Evolutionary conservation across 1,140 invertebrate genomes (phyloP).

Genomic region (Aethina tumida): DNA sequence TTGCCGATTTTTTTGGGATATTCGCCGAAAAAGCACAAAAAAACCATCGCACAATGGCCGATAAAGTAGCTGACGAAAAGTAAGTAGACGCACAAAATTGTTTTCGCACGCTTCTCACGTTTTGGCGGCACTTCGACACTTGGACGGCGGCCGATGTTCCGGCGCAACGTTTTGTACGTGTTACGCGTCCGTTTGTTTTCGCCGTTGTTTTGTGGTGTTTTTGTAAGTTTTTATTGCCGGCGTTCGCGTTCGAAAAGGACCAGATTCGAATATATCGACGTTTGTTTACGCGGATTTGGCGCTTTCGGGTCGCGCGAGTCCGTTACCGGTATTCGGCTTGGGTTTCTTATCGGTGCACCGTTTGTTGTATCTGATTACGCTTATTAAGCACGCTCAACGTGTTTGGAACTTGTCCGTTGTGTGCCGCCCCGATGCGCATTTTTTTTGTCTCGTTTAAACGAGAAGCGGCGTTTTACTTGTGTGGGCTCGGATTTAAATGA

Average conservation of each 20-base stretch:
- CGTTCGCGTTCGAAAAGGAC: no score
- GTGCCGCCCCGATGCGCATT: no score
- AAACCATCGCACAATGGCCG: conserved; percentile 26
- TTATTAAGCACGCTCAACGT: no score
- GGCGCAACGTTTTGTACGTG: conserved; percentile 13
- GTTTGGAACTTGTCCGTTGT: no score
- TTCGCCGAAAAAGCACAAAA: conserved; percentile 16
- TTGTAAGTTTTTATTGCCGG: no score
- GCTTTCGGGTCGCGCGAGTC: conserved; percentile 1
- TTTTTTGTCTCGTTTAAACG: no score
- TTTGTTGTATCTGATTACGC: no score
- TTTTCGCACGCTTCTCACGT: conserved; percentile 10
- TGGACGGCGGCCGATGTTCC: conserved; percentile 21
- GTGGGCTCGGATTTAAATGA: no score
- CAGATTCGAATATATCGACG: no score
- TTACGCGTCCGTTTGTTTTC: conserved; percentile 6
- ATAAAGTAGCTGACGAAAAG: conserved; percentile 25
- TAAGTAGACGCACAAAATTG: conserved; percentile 25
- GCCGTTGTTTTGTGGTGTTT: neutral
- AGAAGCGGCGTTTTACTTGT: no score
- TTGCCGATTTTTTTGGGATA: conserved; percentile 22
- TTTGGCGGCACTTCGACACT: conserved; percentile 29
- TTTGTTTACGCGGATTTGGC: neutral
- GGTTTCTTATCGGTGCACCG: no score
- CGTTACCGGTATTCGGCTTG: neutral